Evolutionary conservation across 2,888 invertebrate species (phyloP).

Genomic region (Callinectes sapidus): DNA sequence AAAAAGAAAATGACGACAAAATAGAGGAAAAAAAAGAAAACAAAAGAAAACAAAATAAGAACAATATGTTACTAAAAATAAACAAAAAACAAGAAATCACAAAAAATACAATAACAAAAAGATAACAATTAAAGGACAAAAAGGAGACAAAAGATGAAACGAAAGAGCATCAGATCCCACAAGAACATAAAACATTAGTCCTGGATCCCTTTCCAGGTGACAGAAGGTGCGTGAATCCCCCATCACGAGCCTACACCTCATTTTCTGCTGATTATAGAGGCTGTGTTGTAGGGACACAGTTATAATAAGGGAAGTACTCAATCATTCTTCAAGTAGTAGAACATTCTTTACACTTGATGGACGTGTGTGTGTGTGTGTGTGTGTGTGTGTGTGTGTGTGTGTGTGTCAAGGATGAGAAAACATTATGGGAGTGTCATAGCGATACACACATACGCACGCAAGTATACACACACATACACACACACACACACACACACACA

Average conservation of each 20-base stretch:
- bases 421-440: too few relatives aligned
- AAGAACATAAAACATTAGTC: not conserved
- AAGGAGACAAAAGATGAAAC: not conserved
- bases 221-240: not conserved
- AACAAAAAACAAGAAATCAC: not conserved
- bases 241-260: not conserved
- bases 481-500: too few relatives aligned
- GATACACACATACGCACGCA: too few relatives aligned
- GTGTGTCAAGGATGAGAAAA: too few relatives aligned
- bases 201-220: not conserved
- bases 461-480: too few relatives aligned
- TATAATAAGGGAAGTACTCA: not conserved
- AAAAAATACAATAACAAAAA: not conserved
- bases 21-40: too few relatives aligned
- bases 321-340: not conserved
- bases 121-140: not conserved
- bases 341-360: slow-evolving; percentile 8
- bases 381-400: slow-evolving; percentile 13
- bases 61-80: too few relatives aligned
- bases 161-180: not conserved
- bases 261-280: not conserved
- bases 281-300: not conserved
- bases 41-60: too few relatives aligned
- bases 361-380: not conserved
- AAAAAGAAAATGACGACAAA: too few relatives aligned